Percentiles rank a stretch among this genome's conserved stretches.
Conservation (phyloP, 2,888 invertebrate species). For the Lepidonotus clava region DNA sequence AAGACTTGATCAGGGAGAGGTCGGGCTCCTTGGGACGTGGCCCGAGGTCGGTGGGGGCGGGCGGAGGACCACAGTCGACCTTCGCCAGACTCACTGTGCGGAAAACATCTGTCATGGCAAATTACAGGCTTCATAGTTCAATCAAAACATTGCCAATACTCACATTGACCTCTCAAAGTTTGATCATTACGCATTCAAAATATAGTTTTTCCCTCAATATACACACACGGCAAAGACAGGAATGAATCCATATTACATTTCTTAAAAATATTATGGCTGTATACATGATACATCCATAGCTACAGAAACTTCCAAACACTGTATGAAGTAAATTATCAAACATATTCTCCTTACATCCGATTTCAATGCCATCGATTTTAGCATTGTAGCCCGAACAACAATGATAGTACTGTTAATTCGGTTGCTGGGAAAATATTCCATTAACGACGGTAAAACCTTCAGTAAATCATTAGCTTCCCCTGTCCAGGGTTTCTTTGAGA, state of each 20-base stretch:
- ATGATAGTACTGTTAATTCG: neutral
- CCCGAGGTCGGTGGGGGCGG: neutral
- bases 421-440: neutral
- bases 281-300: too few species aligned
- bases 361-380: neutral
- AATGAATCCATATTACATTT: too few species aligned
- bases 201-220: too few species aligned
- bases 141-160: neutral
- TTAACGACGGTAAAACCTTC: neutral
- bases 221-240: too few species aligned
- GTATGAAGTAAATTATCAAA: too few species aligned
- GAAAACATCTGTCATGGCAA: neutral
- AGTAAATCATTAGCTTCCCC: neutral
- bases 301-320: too few species aligned
- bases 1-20: conserved; percentile 6
- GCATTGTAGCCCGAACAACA: conserved; percentile 9
- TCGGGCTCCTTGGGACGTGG: neutral
- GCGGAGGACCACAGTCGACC: neutral
- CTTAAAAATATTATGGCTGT: too few species aligned
- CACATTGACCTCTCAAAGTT: neutral
- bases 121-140: neutral
- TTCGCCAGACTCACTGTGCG: neutral
- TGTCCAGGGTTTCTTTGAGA: neutral
- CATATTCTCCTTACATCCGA: too few species aligned
- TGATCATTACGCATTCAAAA: too few species aligned